These are phyloP conservation scores for Ceyx cyanopectus DNA, from an alignment of 2,113 vertebrate genomes.

Conservation along the genomic window DNA sequence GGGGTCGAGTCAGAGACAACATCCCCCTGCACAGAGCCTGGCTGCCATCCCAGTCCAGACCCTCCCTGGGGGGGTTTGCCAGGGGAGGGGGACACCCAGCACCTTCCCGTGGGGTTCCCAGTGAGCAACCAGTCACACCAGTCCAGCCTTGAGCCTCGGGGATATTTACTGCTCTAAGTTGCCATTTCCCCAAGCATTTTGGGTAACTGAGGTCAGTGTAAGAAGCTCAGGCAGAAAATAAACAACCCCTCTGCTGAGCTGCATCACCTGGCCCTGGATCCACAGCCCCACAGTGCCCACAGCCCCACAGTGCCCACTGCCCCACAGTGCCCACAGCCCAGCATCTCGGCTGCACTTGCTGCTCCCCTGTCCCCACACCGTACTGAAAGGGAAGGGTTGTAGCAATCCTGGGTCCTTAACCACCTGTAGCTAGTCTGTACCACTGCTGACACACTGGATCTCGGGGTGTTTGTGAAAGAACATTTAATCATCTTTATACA, in stretches of 20 bases:
- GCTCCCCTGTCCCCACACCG: fast-evolving
- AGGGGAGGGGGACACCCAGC: neutral
- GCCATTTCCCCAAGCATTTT: neutral
- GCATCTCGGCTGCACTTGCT: neutral
- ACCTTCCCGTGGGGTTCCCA: neutral
- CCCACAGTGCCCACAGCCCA: neutral
- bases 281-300: too few relatives aligned
- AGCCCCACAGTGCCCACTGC: fast-evolving
- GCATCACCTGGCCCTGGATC: neutral
- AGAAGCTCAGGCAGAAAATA: neutral
- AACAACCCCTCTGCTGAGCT: neutral
- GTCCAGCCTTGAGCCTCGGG: fast-evolving
- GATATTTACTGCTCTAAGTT: fast-evolving
- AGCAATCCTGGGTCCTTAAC: neutral
- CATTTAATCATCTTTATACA: too few relatives aligned
- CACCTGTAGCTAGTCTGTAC: neutral
- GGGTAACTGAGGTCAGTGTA: fast-evolving
- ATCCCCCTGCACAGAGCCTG: fast-evolving
- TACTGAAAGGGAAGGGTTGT: neutral
- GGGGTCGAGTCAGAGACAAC: neutral
- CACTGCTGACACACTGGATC: neutral
- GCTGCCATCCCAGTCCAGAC: fast-evolving
- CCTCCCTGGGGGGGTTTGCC: fast-evolving
- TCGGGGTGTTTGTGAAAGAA: neutral
- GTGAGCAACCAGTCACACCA: neutral